Base-by-base conservation (phyloP, 2,797 vertebrate genomes). In the Enteromius anoplus region DNA sequence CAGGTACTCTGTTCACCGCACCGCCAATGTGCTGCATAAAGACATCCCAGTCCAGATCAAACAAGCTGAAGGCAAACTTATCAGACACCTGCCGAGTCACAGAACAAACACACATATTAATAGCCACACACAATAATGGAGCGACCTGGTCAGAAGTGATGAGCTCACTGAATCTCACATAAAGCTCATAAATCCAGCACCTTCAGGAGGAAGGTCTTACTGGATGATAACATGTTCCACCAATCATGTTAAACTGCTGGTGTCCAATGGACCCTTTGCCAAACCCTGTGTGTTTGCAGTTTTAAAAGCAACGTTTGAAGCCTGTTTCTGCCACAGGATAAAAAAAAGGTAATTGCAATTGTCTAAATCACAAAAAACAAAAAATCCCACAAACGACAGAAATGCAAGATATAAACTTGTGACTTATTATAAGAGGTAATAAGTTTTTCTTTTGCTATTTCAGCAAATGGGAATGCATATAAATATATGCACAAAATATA, bases 21-120 rank as follows among this genome's bases (percentile, higher is more conserved):
- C 98, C 98, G 58, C 98, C 96, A 0, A 99, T 97, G 87, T 99
- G 96, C 83, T 97, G 97, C 86, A 89, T 94, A 89, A 99, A 99
- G 17, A 99, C 94, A 2, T 99, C 97, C 98, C 98, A 99, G 90
- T 99, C 95, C 93, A 99, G 91, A 86, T 99, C 97, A 87, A 99
- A 99, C 86, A 99, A 95, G 86, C 98, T 96, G 85, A 99, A 99
- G 81, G 96, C 95, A 90, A 99, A 99, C 66, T 95, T 95, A 87
- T 99, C 96, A 0, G 95, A 96, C 5, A 98, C 96, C 98, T 99
- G 80, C 55, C 83, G 80, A 5, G 21, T 49, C 3, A 40, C 26
- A 65, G n/a, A 55, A 68, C 29, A 80, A 23, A 68, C 15, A 69
- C 45, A 79, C 64, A 15, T 5, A 26, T 26, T 40, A 55, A 69